Evolutionary conservation across 2,113 vertebrate species (phyloP), one percentile per base, ranked within the genome.

Genomic region (Albula glossodonta): DNA sequence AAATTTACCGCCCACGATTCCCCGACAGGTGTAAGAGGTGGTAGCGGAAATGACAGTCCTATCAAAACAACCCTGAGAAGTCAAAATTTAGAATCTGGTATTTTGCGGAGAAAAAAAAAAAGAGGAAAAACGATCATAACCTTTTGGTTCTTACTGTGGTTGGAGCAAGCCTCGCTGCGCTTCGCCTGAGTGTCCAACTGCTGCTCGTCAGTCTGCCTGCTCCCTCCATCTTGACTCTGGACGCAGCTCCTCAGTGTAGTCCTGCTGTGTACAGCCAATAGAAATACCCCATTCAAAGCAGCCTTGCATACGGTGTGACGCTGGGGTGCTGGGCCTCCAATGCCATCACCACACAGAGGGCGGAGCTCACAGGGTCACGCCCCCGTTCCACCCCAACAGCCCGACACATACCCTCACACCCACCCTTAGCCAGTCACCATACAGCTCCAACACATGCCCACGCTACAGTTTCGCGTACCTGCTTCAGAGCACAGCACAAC

Each of bases 231-330:
- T 66, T 90, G 87, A 93, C 93, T 93, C 91, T 91, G 91, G 94
- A 89, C 86, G 86, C 88, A 80, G 22, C n/a, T 91, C 82, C 89
- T 90, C 93, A 94, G 86, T 93, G 91, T 94, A 94, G 82, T 93
- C 91, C 92, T 90, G 80, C 87, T 88, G 85, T 94, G 95, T 94
- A 94, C 92, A 95, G 96, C 95, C 94, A 95, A 91, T 88, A 90
- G 90, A 52, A 49, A 93, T 56, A 91, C 94, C 95, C 94, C 94
- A 95, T 97, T 97, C 96, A 97, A 97, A 97, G 96, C 94, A 92
- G 93, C 94, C 93, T 92, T 91, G 95, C 83, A 41, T 60, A 82
- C 49, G 66, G 78, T 84, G 53, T 19, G 19, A 57, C 48, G 51
- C 25, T 10, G 25, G 83, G 8, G 82, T 31, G 49, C 50, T 4